phyloP scores from a whole-genome alignment of 2,888 invertebrate species.

The Drosophila cognata region DNA sequence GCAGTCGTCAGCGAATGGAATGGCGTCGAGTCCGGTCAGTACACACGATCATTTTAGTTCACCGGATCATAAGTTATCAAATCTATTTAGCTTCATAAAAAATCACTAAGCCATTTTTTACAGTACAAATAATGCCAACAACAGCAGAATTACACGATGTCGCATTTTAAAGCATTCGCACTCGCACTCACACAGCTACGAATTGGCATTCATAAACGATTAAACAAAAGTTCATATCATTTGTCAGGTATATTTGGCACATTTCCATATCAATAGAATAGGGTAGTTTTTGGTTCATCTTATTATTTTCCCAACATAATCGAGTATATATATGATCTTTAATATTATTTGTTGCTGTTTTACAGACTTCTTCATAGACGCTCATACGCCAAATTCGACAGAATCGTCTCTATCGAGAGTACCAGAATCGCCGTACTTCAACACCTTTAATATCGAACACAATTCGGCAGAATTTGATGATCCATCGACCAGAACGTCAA shows the following conservation, averaged over 20 bases:
- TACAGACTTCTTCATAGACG: slow-evolving; percentile 83
- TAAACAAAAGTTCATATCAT: slow-evolving; percentile 43
- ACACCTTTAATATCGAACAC: slow-evolving; percentile 53
- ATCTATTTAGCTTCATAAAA: slow-evolving; percentile 32
- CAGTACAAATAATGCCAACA: slow-evolving; percentile 84
- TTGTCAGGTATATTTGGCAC: slow-evolving; percentile 63
- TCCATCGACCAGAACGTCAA: slow-evolving; percentile 58
- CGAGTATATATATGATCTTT: background rate
- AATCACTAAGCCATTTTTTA: slow-evolving; percentile 65
- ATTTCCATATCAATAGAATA: slow-evolving; percentile 8
- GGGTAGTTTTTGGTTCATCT: background rate
- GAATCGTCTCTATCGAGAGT: slow-evolving; percentile 21
- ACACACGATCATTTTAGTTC: slow-evolving; percentile 11
- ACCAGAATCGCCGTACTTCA: slow-evolving; percentile 39
- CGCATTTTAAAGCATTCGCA: slow-evolving; percentile 77
- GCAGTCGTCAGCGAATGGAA: slow-evolving; percentile 84
- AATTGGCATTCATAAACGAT: slow-evolving; percentile 33
- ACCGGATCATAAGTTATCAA: slow-evolving; percentile 6
- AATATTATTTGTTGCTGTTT: background rate
- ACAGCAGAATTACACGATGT: slow-evolving; percentile 81
- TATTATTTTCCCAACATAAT: background rate
- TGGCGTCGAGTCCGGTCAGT: slow-evolving; percentile 84
- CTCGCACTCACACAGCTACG: slow-evolving; percentile 41
- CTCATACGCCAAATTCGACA: slow-evolving; percentile 65
- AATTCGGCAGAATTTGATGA: slow-evolving; percentile 73